These are phyloP conservation scores for Progne subis DNA, from an alignment of 2,113 vertebrate species.

Conservation along the genomic window DNA sequence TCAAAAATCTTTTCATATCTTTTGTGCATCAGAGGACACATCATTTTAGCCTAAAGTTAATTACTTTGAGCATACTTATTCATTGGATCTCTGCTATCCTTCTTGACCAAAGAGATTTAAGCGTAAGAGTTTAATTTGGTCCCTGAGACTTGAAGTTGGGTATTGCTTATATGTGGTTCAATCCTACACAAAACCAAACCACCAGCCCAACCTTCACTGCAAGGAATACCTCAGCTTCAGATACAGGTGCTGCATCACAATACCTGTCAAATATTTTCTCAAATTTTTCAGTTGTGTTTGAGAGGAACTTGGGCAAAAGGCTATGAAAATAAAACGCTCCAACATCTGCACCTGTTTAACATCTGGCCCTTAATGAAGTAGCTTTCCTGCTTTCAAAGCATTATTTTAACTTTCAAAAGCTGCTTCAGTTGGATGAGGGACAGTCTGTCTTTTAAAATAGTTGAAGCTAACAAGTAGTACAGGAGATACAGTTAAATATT, in stretches of 20 bases:
- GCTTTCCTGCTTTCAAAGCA: neutral
- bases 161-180: neutral
- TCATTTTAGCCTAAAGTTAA: neutral
- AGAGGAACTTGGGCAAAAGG: neutral
- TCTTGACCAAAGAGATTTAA: neutral
- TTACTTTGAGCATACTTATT: neutral
- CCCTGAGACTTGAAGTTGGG: neutral
- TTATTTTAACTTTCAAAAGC: neutral
- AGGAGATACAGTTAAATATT: neutral
- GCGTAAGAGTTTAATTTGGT: neutral
- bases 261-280: neutral
- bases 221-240: neutral
- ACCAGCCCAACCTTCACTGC: neutral
- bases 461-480: neutral
- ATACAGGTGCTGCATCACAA: neutral
- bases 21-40: neutral
- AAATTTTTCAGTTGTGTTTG: neutral
- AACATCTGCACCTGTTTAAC: neutral
- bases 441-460: neutral
- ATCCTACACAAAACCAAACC: neutral
- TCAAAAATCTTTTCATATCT: neutral
- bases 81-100: neutral
- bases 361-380: neutral
- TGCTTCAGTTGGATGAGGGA: neutral
- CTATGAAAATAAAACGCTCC: neutral